phyloP scores from a whole-genome alignment of 30 jellyfish, hydroid and myxozoan species.

The Hydractinia echinata region DNA sequence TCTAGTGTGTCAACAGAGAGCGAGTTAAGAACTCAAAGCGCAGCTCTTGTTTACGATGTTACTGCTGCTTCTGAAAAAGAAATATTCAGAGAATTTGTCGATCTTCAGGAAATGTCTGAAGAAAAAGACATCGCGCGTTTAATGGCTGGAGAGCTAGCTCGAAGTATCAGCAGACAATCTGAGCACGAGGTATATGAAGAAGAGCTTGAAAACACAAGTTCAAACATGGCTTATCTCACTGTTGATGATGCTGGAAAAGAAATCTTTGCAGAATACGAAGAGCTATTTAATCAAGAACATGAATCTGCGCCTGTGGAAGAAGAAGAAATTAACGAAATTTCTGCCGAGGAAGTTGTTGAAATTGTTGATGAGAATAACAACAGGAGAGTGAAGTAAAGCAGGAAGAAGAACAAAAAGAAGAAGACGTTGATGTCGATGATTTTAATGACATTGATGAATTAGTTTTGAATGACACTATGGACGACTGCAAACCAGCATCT shows the following conservation, averaged over 20 bases:
- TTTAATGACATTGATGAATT: not conserved
- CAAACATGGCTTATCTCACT: not conserved
- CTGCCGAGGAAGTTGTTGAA: not conserved
- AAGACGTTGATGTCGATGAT: not conserved
- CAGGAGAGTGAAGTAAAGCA: not conserved
- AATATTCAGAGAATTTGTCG: not conserved
- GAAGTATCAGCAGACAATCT: not conserved
- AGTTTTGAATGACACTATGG: constrained; percentile 20
- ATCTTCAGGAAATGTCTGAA: not conserved
- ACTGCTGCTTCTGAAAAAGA: not conserved
- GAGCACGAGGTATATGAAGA: not conserved
- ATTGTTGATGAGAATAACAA: not conserved
- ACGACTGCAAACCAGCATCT: not conserved
- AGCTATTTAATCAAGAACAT: not conserved
- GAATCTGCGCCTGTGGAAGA: not conserved
- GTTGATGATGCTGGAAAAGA: constrained; percentile 17
- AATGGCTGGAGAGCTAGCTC: not conserved
- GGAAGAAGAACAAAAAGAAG: not conserved
- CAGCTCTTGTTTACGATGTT: not conserved
- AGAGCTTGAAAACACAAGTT: not conserved
- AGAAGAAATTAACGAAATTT: not conserved
- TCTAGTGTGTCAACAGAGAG: no score
- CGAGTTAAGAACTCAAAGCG: not conserved
- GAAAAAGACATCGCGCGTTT: not conserved
- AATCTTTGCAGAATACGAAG: not conserved